Base-by-base conservation (phyloP, 2,113 vertebrate species). In the Stigmatopora nigra region DNA sequence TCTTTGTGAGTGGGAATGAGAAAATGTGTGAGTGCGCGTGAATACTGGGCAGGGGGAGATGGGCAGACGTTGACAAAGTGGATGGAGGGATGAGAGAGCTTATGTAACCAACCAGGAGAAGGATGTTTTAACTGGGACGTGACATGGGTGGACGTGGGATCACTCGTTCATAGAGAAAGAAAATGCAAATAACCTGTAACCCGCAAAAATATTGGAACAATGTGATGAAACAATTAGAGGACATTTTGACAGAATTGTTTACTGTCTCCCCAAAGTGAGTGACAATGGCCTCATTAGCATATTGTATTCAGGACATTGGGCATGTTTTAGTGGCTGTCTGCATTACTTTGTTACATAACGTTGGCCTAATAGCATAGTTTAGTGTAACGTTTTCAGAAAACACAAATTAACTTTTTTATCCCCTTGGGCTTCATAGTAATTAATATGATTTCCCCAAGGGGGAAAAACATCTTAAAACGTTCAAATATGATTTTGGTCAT, bases 1-100 rank as follows among this genome's bases (percentile, higher is more conserved):
- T 75, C 77, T 82, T 78, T 82, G 82, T 85, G 35, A 73, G 59
- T 35, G 55, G 1, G 71, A 38, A 45, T 20, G 59, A 20, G 59
- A 61, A 61, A 22, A 61, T 31, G 25, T 53, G 11, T 53, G 25
- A 31, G 25, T 22, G 11, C n/a, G 1, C 19, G 57, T 7, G 52
- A 16, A 4, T 8, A 19, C 46, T 57, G 47, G 8, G 25, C 25
- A 31, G 25, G 25, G 25, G 25, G 25, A 31, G 25, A 59, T 52
- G 8, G 49, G 58, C 45, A 47, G 25, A 61, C 17, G 46, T 3
- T 53, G 0, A 45, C 56, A 4, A 68, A 72, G 19, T 20, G 36
- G 11, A n/a, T 10, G 15, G 9, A 60, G n/a, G 17, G 14, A 44
- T 7, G 51, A 47, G 49, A 53, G 31, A 58, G 44, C 61, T 78